phyloP scores from a whole-genome alignment of 2,888 invertebrate species.

The Agonopterix alstromeriana region DNA sequence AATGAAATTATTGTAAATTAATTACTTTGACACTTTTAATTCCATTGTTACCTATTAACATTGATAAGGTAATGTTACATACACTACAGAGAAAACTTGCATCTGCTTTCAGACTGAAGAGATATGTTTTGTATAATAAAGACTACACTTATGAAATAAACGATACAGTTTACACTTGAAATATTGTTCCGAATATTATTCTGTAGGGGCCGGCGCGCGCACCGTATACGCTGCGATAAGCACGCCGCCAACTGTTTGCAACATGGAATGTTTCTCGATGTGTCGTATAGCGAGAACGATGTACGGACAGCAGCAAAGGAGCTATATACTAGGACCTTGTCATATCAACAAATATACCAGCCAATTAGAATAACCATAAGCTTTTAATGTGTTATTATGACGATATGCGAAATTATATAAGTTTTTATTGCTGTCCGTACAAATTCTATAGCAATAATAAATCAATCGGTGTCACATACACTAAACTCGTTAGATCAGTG shows the following conservation, averaged over 20 bases:
- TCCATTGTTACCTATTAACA: slow-evolving; percentile 62
- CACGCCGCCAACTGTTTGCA: slow-evolving; percentile 32
- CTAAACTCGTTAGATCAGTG: no score
- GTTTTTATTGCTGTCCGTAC: no score
- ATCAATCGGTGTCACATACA: no score
- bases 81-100: slow-evolving; percentile 76
- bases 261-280: slow-evolving; percentile 69
- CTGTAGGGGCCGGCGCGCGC: slow-evolving; percentile 8
- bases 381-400: no score
- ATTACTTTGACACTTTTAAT: slow-evolving; percentile 57
- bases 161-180: slow-evolving; percentile 45
- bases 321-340: no score
- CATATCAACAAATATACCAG: no score
- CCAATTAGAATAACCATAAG: no score
- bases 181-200: slow-evolving; percentile 69
- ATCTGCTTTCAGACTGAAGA: slow-evolving; percentile 67
- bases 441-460: no score
- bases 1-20: slow-evolving; percentile 70
- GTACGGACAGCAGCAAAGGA: no score
- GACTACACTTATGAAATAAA: slow-evolving; percentile 69
- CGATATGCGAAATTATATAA: no score
- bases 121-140: slow-evolving; percentile 66
- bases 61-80: slow-evolving; percentile 63
- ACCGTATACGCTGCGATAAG: slow-evolving; percentile 10
- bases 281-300: slow-evolving; percentile 12